Conservation (phyloP, 35 echinoderm and acorn worm genomes). For the Holothuria glaberrima region DNA sequence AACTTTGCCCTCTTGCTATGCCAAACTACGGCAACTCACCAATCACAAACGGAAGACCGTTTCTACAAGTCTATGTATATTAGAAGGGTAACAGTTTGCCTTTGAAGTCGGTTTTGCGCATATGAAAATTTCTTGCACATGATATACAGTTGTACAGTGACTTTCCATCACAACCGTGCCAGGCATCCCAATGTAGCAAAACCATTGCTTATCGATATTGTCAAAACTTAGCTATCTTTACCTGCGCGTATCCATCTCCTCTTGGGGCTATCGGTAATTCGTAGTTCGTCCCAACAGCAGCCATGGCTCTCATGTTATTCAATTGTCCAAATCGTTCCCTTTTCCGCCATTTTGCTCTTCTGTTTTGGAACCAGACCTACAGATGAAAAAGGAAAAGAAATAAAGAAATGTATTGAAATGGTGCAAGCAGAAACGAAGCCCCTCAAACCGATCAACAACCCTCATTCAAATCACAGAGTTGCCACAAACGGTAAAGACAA, state of each 20-base stretch:
- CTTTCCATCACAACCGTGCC: no score
- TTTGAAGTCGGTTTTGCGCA: no score
- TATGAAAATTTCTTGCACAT: no score
- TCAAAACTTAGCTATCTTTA: not conserved
- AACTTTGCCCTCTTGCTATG: no score
- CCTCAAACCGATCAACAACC: not conserved
- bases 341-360: constrained; percentile 94
- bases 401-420: not conserved
- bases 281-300: constrained; percentile 71
- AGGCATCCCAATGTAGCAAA: no score
- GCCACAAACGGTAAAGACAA: not conserved
- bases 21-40: no score
- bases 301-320: constrained; percentile 83
- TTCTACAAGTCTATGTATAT: no score
- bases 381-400: constrained; percentile 10
- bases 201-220: no score
- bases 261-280: constrained; percentile 91
- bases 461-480: not conserved
- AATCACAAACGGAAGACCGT: no score
- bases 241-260: constrained; percentile 74
- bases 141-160: no score
- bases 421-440: not conserved
- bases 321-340: constrained; percentile 93
- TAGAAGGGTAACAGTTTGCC: no score
- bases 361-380: constrained; percentile 98